phyloP scores from a whole-genome alignment of 1,140 invertebrate species.

The Aphidius gifuensis region DNA sequence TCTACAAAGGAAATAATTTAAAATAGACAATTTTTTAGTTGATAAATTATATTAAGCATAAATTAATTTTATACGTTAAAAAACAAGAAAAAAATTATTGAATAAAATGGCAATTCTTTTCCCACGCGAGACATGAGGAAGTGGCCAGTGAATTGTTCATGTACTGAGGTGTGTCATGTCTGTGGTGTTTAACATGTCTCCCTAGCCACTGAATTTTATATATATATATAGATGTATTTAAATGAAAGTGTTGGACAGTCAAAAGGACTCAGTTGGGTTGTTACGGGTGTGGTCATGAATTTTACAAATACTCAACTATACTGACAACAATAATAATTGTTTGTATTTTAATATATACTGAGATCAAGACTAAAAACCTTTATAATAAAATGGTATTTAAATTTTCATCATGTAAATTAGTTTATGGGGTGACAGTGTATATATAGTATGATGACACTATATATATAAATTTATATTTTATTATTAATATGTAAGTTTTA shows the following conservation, averaged over 20 bases:
- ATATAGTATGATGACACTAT: not conserved
- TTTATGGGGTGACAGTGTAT: not conserved
- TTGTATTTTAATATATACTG: no score
- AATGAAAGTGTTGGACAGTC: conserved; percentile 5
- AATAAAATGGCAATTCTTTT: conserved; percentile 1
- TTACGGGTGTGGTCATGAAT: not conserved
- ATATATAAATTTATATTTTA: not conserved
- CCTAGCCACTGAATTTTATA: no score
- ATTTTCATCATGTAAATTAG: not conserved
- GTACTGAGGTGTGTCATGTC: conserved; percentile 12
- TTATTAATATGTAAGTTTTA: not conserved
- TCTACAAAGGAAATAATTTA: no score
- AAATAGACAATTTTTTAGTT: no score
- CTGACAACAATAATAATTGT: not conserved
- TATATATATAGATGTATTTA: no score
- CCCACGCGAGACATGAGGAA: conserved; percentile 10
- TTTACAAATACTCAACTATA: not conserved
- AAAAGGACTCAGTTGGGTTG: conserved; percentile 11
- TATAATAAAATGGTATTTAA: conserved; percentile 5
- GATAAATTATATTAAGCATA: no score
- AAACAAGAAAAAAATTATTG: not conserved
- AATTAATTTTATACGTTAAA: no score
- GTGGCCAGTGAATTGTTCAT: conserved; percentile 4
- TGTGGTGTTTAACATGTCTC: not conserved
- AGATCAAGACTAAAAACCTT: not conserved